phyloP scores from a whole-genome alignment of 1,140 invertebrate genomes.

The Centruroides vittatus region DNA sequence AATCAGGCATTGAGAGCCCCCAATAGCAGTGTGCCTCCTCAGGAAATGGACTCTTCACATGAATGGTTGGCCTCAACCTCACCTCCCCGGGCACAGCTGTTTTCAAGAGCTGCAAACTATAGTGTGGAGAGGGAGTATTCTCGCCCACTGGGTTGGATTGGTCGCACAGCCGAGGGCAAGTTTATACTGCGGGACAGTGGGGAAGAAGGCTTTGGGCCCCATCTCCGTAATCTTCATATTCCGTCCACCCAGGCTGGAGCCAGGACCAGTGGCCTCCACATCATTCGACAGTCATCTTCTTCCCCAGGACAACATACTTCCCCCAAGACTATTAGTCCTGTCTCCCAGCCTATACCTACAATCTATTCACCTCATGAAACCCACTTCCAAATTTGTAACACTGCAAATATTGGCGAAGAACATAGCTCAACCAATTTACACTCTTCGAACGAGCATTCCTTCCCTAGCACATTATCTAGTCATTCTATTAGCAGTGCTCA shows the following conservation, averaged over 20 bases:
- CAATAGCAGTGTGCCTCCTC: neutral
- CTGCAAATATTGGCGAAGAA: constrained; percentile 53
- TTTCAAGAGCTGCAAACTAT: constrained; percentile 7
- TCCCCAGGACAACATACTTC: constrained; percentile 6
- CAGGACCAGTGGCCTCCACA: constrained; percentile 54
- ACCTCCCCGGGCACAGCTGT: neutral
- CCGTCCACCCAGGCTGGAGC: constrained; percentile 53
- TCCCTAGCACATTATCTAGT: constrained; percentile 38
- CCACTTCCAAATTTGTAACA: constrained; percentile 49
- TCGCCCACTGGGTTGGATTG: constrained; percentile 42
- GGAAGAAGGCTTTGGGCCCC: constrained; percentile 18
- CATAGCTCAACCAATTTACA: constrained; percentile 62
- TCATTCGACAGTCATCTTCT: constrained; percentile 23
- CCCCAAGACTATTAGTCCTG: neutral
- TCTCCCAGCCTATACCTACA: constrained; percentile 13
- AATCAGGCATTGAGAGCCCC: constrained; percentile 7
- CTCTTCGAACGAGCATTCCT: constrained; percentile 60
- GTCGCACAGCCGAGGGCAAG: constrained; percentile 50
- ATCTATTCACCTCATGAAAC: constrained; percentile 34
- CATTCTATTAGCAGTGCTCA: constrained; percentile 26
- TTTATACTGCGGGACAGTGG: constrained; percentile 40
- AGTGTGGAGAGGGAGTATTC: constrained; percentile 23
- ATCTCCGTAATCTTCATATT: constrained; percentile 22
- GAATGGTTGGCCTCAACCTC: constrained; percentile 5
- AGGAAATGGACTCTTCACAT: neutral